Conservation (phyloP, 1,140 invertebrate genomes). For the Andricus grossulariae region DNA sequence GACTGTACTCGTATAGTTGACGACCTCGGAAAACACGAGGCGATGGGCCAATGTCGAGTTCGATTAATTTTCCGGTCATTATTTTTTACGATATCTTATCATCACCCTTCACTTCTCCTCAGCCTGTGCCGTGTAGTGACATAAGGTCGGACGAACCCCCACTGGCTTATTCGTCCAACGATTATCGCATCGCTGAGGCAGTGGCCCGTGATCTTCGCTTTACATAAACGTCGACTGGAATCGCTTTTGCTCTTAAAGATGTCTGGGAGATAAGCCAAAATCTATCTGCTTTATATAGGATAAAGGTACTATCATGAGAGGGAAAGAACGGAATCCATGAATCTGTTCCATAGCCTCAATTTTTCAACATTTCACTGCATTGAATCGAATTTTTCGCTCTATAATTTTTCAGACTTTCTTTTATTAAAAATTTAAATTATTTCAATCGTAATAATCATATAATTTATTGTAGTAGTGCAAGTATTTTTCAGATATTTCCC, state of each 20-base stretch:
- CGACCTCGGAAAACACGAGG: conserved; percentile 59
- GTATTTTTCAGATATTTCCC: no score
- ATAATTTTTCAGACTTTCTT: no score
- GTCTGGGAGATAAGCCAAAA: conserved; percentile 57
- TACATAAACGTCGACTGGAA: conserved; percentile 68
- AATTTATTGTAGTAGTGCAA: no score
- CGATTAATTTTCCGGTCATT: conserved; percentile 75
- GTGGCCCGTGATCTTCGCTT: conserved; percentile 52
- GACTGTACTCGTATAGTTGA: conserved; percentile 48
- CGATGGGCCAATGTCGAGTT: conserved; percentile 65
- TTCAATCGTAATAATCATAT: no score
- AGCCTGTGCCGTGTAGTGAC: conserved; percentile 45
- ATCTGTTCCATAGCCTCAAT: no score
- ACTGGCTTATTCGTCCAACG: conserved; percentile 53
- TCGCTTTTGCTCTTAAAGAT: conserved; percentile 65
- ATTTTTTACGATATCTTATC: conserved; percentile 73
- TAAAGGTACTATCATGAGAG: no score
- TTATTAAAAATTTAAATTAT: no score
- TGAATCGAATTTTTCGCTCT: no score
- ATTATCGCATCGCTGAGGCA: conserved; percentile 63
- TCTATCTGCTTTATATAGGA: conserved; percentile 27
- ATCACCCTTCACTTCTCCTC: conserved; percentile 43
- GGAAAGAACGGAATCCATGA: no score
- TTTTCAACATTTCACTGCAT: no score
- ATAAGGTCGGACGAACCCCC: conserved; percentile 49